Evolutionary conservation across 2,888 invertebrate species (phyloP).

Genomic region (Desoria tigrina): DNA sequence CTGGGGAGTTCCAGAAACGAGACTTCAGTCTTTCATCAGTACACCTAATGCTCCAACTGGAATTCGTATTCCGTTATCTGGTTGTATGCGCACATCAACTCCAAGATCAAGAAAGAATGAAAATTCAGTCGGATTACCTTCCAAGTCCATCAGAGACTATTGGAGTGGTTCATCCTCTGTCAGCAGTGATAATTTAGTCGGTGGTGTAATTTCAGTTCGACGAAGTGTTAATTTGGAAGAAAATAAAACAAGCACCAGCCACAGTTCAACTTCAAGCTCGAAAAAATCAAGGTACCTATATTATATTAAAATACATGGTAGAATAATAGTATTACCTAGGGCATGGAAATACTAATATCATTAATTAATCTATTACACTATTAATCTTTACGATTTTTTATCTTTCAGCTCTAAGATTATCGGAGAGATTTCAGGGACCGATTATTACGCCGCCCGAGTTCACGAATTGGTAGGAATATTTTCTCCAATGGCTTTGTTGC

Average conservation of each 20-base stretch:
- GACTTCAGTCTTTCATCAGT: neutral
- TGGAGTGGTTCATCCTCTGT: neutral
- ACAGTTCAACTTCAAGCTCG: too few relatives aligned
- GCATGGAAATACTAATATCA: too few relatives aligned
- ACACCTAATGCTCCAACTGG: neutral
- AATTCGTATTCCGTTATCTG: conserved; percentile 17
- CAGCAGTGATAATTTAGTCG: too few relatives aligned
- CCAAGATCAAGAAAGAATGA: conserved; percentile 14
- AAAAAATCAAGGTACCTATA: too few relatives aligned
- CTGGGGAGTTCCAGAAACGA: conserved; percentile 19
- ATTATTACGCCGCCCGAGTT: conserved; percentile 22
- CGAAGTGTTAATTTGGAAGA: too few relatives aligned
- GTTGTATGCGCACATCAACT: neutral
- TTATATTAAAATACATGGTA: too few relatives aligned
- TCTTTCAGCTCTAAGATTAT: neutral
- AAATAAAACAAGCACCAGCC: too few relatives aligned
- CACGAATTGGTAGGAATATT: conserved; percentile 27
- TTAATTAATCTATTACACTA: too few relatives aligned
- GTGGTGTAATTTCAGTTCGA: too few relatives aligned
- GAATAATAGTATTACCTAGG: too few relatives aligned
- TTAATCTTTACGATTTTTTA: too few relatives aligned
- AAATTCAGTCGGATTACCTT: neutral
- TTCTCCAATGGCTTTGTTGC: conserved; percentile 27
- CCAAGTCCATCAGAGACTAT: neutral
- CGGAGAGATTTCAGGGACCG: neutral